These are phyloP conservation scores for Phengaris alcon DNA, from an alignment of 2,888 invertebrate species.

Conservation along the genomic window DNA sequence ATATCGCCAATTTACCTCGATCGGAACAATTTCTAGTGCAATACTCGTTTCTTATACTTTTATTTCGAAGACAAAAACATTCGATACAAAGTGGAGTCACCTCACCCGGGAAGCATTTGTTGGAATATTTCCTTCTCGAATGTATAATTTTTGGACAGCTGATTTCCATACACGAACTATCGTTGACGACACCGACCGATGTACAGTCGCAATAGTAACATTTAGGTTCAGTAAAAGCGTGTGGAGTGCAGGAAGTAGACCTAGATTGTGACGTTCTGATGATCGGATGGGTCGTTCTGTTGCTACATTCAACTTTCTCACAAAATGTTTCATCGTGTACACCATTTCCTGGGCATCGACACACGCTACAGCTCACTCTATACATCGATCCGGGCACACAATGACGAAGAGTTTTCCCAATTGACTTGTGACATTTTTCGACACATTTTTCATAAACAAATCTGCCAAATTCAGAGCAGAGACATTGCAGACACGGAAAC, in stretches of 20 bases:
- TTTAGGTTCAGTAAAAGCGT: conserved; percentile 54
- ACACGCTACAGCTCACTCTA: conserved; percentile 58
- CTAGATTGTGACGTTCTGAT: conserved; percentile 44
- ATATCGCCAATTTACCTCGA: conserved; percentile 53
- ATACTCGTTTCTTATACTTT: conserved; percentile 49
- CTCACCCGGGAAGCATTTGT: conserved; percentile 56
- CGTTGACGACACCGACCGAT: conserved; percentile 50
- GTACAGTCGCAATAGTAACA: conserved; percentile 65
- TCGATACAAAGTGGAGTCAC: conserved; percentile 59
- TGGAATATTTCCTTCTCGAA: conserved; percentile 44
- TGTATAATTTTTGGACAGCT: conserved; percentile 52
- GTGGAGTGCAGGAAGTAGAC: conserved; percentile 47
- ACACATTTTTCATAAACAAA: conserved; percentile 57
- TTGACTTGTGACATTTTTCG: conserved; percentile 51
- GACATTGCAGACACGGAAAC: conserved; percentile 62
- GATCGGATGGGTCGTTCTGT: conserved; percentile 38
- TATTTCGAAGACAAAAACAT: conserved; percentile 59
- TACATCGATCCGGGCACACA: conserved; percentile 59
- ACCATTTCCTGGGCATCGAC: conserved; percentile 56
- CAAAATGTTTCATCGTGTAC: conserved; percentile 50
- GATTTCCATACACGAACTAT: conserved; percentile 55
- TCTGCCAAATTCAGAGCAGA: conserved; percentile 59
- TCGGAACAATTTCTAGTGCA: conserved; percentile 59
- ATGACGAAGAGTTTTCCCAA: conserved; percentile 32
- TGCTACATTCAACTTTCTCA: conserved; percentile 47